phyloP scores from a whole-genome alignment of 2,888 invertebrate genomes.

The Oligia latruncula region DNA sequence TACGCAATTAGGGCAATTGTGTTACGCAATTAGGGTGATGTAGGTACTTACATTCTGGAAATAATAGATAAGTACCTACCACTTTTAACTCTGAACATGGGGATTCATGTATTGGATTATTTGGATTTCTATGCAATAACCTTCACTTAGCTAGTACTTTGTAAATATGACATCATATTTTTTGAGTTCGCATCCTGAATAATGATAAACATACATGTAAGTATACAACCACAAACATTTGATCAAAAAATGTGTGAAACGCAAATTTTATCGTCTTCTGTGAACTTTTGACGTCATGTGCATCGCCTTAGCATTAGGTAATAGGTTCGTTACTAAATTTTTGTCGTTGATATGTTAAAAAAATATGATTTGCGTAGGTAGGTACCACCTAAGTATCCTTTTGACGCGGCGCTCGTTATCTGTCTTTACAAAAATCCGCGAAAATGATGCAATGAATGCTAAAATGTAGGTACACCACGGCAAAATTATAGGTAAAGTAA shows the following conservation, averaged over 20 bases:
- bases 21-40: no score
- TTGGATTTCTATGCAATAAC: neutral
- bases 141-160: neutral
- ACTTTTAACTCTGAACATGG: neutral
- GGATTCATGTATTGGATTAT: neutral
- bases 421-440: no score
- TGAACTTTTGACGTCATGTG: constrained; percentile 24
- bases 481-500: neutral
- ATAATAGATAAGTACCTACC: neutral
- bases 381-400: neutral
- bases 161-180: constrained; percentile 14
- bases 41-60: neutral
- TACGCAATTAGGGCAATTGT: no score
- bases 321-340: neutral
- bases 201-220: constrained; percentile 18
- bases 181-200: constrained; percentile 19
- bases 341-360: neutral
- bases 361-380: neutral
- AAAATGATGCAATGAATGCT: neutral
- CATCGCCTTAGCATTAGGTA: constrained; percentile 6
- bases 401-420: neutral
- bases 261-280: constrained; percentile 32
- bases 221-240: constrained; percentile 35
- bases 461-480: neutral
- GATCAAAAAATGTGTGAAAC: constrained; percentile 41